Evolutionary conservation across 2,797 vertebrate genomes (phyloP).

Genomic region (Selene dorsalis): DNA sequence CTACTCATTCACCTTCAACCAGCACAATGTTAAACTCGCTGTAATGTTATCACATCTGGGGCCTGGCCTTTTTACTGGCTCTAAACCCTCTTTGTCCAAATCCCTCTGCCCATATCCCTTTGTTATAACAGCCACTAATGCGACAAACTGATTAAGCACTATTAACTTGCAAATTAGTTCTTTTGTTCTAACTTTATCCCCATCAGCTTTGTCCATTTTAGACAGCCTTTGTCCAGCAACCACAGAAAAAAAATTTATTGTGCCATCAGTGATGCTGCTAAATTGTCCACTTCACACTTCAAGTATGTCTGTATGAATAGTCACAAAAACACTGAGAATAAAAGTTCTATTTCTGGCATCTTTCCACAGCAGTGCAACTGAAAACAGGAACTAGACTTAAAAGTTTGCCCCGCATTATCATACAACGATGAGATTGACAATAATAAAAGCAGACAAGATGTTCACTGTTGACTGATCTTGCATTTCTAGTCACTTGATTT

Average conservation of each 20-base stretch:
- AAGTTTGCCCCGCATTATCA: conserved; percentile 26
- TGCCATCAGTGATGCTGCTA: conserved; percentile 43
- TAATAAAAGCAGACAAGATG: conserved; percentile 25
- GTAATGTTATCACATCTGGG: conserved; percentile 71
- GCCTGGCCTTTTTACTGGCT: conserved; percentile 69
- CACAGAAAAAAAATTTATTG: conserved; percentile 21
- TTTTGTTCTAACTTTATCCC: conserved; percentile 77
- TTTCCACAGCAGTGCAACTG: conserved; percentile 36
- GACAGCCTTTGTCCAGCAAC: conserved; percentile 63
- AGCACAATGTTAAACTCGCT: conserved; percentile 69
- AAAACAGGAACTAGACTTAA: conserved; percentile 45
- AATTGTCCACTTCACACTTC: conserved; percentile 63
- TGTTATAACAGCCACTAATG: conserved; percentile 75
- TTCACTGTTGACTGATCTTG: conserved; percentile 33
- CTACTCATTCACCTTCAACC: conserved; percentile 70
- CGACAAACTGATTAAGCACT: conserved; percentile 77
- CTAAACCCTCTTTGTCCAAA: conserved; percentile 75
- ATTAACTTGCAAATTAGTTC: conserved; percentile 81
- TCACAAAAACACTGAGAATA: conserved; percentile 30
- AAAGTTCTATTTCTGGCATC: conserved; percentile 37
- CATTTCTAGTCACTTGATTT: conserved; percentile 30
- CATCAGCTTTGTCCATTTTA: conserved; percentile 67
- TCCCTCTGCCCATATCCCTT: conserved; percentile 72
- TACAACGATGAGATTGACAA: conserved; percentile 28
- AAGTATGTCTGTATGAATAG: conserved; percentile 51